Evolutionary conservation across 2,113 vertebrate species (phyloP), one percentile per base, ranked within the genome.

Genomic region (Salvelinus fontinalis): DNA sequence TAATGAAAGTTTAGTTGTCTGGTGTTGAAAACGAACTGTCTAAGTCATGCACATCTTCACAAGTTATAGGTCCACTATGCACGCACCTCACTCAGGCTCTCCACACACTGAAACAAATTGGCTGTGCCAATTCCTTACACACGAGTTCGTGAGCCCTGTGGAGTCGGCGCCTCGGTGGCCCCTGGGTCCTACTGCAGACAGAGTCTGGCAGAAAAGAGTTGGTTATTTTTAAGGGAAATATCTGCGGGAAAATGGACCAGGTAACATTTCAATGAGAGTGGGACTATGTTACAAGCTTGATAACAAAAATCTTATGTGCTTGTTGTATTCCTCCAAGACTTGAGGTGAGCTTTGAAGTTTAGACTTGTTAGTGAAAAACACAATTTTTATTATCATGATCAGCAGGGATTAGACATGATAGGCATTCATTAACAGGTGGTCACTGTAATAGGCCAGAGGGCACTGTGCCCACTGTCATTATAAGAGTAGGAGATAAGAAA

Each of bases 41-140:
- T 18, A 54, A 1, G 51, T 1, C 12, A 54, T 54, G 16, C 51
- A 16, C 51, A 16, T 18, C 12, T 54, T 54, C 51, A 54, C 51
- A 4, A 16, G 3, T 14, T 54, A 54, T 54, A 18, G 13, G 51
- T 54, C 51, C 13, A 5, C 14, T 54, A 54, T 0, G 0, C 51
- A 54, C 59, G 1, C n/a, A 24, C n/a, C 20, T 62, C n/a, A 24
- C n/a, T 24, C 59, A 54, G 12, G 51, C 51, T 54, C 18, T 62
- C 18, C 8, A 22, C 54, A 20, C 59, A 89, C 89, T 89, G 85
- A 87, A 59, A n/a, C 29, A 29, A 80, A 74, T 13, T 4, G 3
- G 76, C 79, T 79, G 75, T 57, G 80, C 71, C 87, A 80, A 81
- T 79, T 84, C 85, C 85, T 89, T 87, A 85, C 86, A 81, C 87